Evolutionary conservation across 2,113 vertebrate genomes (phyloP), one percentile per base, ranked within the genome.

Genomic region (Aptenodytes forsteri): DNA sequence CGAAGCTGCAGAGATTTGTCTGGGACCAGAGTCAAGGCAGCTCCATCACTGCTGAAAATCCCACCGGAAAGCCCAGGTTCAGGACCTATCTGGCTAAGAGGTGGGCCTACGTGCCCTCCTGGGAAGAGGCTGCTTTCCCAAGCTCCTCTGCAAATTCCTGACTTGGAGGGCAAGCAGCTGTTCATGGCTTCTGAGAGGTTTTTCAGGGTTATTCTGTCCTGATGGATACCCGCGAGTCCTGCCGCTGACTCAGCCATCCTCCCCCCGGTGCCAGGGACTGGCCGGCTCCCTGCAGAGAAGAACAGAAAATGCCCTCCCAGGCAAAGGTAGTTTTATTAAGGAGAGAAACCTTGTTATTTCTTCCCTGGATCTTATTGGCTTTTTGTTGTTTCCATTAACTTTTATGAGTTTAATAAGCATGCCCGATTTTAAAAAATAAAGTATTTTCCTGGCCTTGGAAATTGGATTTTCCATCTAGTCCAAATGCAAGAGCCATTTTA

Each of bases 401-500:
- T 95, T 78, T 82, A 89, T 18, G 64, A 92, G 64, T 93, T 92
- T 92, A 93, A 95, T 93, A 97, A 97, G 92, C 40, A 84, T 75
- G 47, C 32, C n/a, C 22, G 4, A 75, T 67, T 92, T 87, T 20
- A 25, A 89, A 95, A 94, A 92, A 87, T 7, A 71, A 75, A 90
- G 30, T 69, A 42, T 75, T 92, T 92, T 78, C 55, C 38, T 7
- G 7, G 83, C 42, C 76, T 42, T 77, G 64, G 46, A 95, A 95
- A 97, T 84, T 59, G 47, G 86, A 89, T 95, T 93, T 94, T 92
- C 71, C 59, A 7, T 36, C 42, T 44, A 78, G 85, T 66, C 50
- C 44, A 83, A 96, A 83, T 42, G 79, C 70, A 89, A 64, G 65
- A 94, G 52, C 56, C 16, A 3, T 52, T 92, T 93, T 38, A 82